Conservation (phyloP, 2,888 invertebrate genomes). For the Tetranychus truncatus region DNA sequence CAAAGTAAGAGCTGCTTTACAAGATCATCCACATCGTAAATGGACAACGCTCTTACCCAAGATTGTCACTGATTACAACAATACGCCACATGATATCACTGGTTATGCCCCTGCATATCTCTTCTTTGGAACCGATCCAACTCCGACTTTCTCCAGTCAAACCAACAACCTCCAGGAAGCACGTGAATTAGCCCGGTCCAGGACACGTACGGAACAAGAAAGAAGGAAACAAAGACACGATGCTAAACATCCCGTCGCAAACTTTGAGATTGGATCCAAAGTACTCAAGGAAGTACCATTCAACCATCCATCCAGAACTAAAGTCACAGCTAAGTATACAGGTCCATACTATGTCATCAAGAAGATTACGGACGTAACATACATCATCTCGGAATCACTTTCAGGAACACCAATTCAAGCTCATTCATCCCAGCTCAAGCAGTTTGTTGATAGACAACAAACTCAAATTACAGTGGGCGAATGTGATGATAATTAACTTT, state of each 20-base stretch:
- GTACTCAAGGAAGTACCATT: background rate
- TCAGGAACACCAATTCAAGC: background rate
- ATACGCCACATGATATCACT: slow-evolving; percentile 8
- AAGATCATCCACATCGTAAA: background rate
- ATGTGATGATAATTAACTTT: background rate
- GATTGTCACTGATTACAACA: slow-evolving; percentile 11
- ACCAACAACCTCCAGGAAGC: too few species aligned
- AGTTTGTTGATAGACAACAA: too few species aligned
- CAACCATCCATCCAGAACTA: slow-evolving; percentile 8
- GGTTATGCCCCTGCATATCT: slow-evolving; percentile 12
- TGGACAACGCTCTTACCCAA: slow-evolving; percentile 11
- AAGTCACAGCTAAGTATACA: background rate
- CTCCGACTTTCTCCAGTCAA: too few species aligned
- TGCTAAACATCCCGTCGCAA: background rate
- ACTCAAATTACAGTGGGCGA: too few species aligned
- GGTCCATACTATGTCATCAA: slow-evolving; percentile 12
- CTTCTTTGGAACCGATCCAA: slow-evolving; percentile 3
- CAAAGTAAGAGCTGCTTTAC: background rate
- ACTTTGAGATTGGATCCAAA: background rate
- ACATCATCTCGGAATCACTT: background rate
- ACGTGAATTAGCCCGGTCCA: too few species aligned
- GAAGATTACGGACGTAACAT: background rate
- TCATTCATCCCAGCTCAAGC: too few species aligned
- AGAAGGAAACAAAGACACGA: slow-evolving; percentile 9
- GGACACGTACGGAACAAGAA: background rate